Conservation (phyloP, 2,113 vertebrate genomes). For the Cyanoramphus novaezelandiae region DNA sequence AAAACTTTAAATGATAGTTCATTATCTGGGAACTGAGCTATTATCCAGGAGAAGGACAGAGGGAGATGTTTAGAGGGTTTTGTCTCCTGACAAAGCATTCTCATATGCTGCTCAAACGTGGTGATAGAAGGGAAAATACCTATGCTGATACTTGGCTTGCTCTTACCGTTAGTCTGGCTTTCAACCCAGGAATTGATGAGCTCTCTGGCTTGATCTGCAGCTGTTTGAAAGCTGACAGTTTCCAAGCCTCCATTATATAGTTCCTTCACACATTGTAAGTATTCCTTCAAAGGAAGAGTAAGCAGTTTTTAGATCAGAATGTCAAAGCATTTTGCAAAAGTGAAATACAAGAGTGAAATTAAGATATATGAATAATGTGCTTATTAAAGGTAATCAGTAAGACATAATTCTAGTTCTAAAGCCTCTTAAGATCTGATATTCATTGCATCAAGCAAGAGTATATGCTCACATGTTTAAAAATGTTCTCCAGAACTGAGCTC, state of each 20-base stretch:
- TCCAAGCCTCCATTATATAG: slow-evolving; percentile 83
- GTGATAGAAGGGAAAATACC: background rate
- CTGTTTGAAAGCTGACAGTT: slow-evolving; percentile 79
- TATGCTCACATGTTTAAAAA: background rate
- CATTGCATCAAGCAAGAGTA: background rate
- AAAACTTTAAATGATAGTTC: background rate
- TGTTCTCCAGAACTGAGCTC: background rate
- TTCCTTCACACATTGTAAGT: slow-evolving; percentile 79
- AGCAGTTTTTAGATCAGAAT: background rate
- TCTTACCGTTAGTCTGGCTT: slow-evolving; percentile 84
- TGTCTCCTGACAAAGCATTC: background rate
- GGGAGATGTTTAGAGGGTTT: fast-evolving
- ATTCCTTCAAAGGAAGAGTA: slow-evolving; percentile 74
- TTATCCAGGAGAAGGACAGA: background rate
- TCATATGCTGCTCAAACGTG: background rate
- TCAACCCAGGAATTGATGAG: slow-evolving; percentile 90
- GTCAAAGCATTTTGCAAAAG: background rate
- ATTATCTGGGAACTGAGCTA: background rate
- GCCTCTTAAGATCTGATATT: background rate
- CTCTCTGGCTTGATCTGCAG: slow-evolving; percentile 77
- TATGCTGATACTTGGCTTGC: background rate
- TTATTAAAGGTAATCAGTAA: background rate
- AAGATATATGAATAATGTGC: background rate
- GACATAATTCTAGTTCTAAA: background rate
- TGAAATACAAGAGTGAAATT: background rate